Percentiles rank a stretch among this genome's conserved stretches.
Conservation (phyloP, 2,888 invertebrate species). For the Nephrotoma appendiculata region DNA sequence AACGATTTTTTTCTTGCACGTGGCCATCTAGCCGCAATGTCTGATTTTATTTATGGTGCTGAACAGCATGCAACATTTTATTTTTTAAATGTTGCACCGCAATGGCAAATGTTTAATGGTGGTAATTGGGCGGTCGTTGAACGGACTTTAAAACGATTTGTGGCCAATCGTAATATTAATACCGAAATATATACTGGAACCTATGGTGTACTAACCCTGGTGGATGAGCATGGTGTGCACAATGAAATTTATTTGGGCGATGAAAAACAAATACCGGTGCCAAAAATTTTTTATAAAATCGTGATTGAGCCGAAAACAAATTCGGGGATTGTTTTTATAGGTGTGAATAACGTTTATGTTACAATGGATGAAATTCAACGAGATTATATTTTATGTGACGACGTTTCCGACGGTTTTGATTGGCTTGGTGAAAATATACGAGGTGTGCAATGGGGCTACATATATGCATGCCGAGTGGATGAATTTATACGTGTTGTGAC, state of each 20-base stretch:
- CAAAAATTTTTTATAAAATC: conserved; percentile 42
- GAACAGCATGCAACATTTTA: conserved; percentile 39
- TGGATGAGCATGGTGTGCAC: conserved; percentile 29
- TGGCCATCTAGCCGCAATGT: conserved; percentile 38
- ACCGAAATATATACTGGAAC: conserved; percentile 41
- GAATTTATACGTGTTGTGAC: conserved; percentile 21
- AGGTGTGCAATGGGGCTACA: conserved; percentile 19
- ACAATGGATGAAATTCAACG: conserved; percentile 20
- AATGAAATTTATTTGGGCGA: conserved; percentile 25
- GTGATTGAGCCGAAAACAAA: conserved; percentile 34
- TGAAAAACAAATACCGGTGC: conserved; percentile 36
- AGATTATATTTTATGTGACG: conserved; percentile 23
- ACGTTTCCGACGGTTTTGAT: conserved; percentile 31
- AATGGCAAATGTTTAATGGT: conserved; percentile 43
- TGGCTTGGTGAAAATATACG: conserved; percentile 32
- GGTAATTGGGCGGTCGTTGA: conserved; percentile 42
- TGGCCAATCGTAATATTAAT: conserved; percentile 23
- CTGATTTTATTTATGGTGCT: conserved; percentile 36
- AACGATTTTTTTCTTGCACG: conserved; percentile 28
- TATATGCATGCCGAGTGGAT: conserved; percentile 24
- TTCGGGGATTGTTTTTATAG: conserved; percentile 41
- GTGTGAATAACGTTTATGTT: conserved; percentile 28
- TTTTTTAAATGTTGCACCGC: conserved; percentile 39
- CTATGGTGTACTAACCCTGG: conserved; percentile 37
- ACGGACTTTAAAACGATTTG: conserved; percentile 33